Conservation (phyloP, 2,888 invertebrate genomes). For the Dynastes maya region DNA sequence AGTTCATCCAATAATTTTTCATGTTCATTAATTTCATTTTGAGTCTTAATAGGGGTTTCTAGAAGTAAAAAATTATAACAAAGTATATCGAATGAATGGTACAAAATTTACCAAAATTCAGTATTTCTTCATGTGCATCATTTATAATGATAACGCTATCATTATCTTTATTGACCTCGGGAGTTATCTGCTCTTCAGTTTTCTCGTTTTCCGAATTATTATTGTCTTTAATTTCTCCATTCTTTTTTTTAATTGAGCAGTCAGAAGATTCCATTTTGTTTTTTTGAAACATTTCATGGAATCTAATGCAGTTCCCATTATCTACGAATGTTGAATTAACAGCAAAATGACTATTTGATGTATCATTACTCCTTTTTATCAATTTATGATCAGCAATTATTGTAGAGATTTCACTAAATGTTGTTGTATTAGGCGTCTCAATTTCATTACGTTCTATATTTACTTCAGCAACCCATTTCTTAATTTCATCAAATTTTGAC, state of each 20-base stretch:
- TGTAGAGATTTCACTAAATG: slow-evolving; percentile 61
- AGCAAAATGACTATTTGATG: slow-evolving; percentile 51
- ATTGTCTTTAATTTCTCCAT: background rate
- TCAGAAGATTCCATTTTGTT: background rate
- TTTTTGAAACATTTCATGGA: slow-evolving; percentile 61
- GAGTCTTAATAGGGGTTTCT: slow-evolving; percentile 37
- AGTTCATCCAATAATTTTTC: slow-evolving; percentile 63
- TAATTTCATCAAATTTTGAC: slow-evolving; percentile 11
- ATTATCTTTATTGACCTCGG: background rate
- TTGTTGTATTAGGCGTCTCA: slow-evolving; percentile 46
- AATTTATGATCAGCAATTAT: slow-evolving; percentile 58
- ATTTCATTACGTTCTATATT: slow-evolving; percentile 12
- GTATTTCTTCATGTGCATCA: slow-evolving; percentile 43
- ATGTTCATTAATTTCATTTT: slow-evolving; percentile 50
- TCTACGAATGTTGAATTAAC: slow-evolving; percentile 60
- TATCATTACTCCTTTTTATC: slow-evolving; percentile 49
- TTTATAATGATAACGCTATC: slow-evolving; percentile 28
- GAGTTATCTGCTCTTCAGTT: background rate
- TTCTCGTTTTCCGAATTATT: background rate
- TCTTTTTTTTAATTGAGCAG: background rate
- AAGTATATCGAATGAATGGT: no score
- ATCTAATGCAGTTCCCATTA: slow-evolving; percentile 54
- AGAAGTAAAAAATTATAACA: background rate
- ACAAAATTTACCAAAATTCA: slow-evolving; percentile 2
- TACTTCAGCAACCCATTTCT: slow-evolving; percentile 45